Evolutionary conservation across 2,113 vertebrate species (phyloP).

Genomic region (Grantiella picta): DNA sequence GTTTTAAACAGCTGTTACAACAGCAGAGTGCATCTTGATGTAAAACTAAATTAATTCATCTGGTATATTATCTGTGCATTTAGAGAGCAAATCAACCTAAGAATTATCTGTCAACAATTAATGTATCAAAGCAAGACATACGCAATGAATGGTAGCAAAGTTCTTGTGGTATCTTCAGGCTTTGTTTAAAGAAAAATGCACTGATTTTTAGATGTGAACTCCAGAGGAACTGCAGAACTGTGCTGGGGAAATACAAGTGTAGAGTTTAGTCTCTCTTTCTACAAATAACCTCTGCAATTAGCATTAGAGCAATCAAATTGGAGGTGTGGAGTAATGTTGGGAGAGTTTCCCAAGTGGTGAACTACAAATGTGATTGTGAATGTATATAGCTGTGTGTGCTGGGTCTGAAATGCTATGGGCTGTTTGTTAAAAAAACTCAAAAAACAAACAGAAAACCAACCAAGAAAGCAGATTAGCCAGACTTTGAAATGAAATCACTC

Average conservation of each 20-base stretch:
- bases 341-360: constrained; percentile 1
- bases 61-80: background rate
- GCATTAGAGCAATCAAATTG: constrained; percentile 16
- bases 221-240: background rate
- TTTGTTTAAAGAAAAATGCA: constrained; percentile 46
- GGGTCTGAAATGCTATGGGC: background rate
- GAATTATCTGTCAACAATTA: constrained; percentile 49
- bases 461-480: too few relatives aligned
- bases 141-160: constrained; percentile 42
- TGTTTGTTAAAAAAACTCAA: background rate
- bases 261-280: constrained; percentile 43
- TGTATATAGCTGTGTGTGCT: background rate
- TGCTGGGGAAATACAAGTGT: background rate
- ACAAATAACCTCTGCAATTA: constrained; percentile 46
- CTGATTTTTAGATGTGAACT: background rate
- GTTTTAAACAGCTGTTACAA: background rate
- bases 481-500: background rate
- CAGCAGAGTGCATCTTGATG: background rate
- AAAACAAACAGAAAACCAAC: background rate
- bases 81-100: constrained; percentile 47
- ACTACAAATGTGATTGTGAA: background rate
- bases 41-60: background rate
- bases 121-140: constrained; percentile 31
- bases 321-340: background rate
- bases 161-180: constrained; percentile 27